phyloP scores from a whole-genome alignment of 2,113 vertebrate species.

The Bostrychus sinensis region DNA sequence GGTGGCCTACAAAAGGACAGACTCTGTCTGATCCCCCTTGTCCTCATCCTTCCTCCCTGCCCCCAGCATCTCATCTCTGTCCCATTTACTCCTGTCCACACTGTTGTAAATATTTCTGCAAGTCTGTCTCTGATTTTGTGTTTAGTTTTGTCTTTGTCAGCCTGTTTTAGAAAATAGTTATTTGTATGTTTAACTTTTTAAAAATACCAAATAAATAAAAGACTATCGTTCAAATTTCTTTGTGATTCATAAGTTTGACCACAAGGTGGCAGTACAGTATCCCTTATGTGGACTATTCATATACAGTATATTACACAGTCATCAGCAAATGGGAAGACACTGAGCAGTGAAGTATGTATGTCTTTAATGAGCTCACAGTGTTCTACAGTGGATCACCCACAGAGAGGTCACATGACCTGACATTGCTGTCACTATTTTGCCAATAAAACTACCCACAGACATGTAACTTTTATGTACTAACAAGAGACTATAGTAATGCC shows the following conservation, averaged over 20 bases:
- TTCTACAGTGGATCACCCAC: constrained; percentile 35
- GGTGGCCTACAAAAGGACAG: constrained; percentile 90
- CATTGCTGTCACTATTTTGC: neutral
- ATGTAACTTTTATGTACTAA: neutral
- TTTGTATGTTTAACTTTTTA: constrained; percentile 57
- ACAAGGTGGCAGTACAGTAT: constrained; percentile 33
- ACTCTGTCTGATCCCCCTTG: constrained; percentile 61
- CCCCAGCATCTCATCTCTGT: too few species aligned
- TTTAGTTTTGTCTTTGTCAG: constrained; percentile 1
- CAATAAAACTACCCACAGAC: neutral
- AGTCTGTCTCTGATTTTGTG: neutral
- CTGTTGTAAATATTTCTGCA: constrained; percentile 60
- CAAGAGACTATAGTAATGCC: constrained; percentile 7
- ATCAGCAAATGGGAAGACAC: neutral
- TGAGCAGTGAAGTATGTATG: neutral
- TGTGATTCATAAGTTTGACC: constrained; percentile 19
- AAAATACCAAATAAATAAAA: constrained; percentile 43
- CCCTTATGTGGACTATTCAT: too few species aligned
- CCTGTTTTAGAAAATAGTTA: constrained; percentile 54
- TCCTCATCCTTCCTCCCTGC: too few species aligned
- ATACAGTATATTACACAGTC: neutral
- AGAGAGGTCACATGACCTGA: constrained; percentile 2
- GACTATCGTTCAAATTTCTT: neutral
- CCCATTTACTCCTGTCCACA: neutral
- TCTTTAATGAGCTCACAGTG: constrained; percentile 43